These are phyloP conservation scores for Petrosia ficiformis DNA, from an alignment of 37 sponge, comb jelly and placozoan species.

Conservation along the genomic window DNA sequence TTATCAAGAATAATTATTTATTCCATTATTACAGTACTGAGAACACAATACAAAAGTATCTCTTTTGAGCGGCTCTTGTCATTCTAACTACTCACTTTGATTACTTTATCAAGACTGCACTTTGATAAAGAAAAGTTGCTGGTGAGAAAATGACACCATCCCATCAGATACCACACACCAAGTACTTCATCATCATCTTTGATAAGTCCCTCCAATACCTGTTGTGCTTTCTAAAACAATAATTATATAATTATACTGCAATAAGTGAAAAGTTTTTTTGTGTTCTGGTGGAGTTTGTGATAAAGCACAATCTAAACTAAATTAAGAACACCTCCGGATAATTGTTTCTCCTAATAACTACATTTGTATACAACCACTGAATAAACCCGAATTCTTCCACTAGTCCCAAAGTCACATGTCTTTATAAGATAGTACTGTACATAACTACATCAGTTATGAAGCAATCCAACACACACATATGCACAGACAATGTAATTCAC, in stretches of 20 bases:
- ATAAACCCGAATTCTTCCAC: too few relatives aligned
- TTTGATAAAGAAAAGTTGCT: conserved; percentile 41
- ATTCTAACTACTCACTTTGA: conserved; percentile 28
- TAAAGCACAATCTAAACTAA: not conserved
- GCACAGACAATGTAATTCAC: too few relatives aligned
- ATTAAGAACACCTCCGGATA: conserved; percentile 13
- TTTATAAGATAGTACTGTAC: too few relatives aligned
- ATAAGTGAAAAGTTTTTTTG: not conserved
- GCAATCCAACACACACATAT: too few relatives aligned
- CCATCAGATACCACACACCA: conserved; percentile 82
- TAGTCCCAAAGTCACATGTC: too few relatives aligned
- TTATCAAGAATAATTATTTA: too few relatives aligned
- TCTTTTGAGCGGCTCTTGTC: not conserved
- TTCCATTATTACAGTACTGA: too few relatives aligned
- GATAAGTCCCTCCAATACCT: conserved; percentile 57
- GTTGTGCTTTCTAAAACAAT: conserved; percentile 39
- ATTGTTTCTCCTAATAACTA: too few relatives aligned
- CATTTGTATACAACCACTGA: too few relatives aligned
- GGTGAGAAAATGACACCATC: conserved; percentile 63
- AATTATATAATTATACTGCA: not conserved
- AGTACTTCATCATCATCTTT: conserved; percentile 83
- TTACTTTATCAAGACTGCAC: conserved; percentile 44
- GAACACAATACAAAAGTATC: too few relatives aligned
- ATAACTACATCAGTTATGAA: too few relatives aligned
- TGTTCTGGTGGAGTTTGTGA: not conserved